phyloP scores from a whole-genome alignment of 2,113 vertebrate genomes.

The cat (Felis catus) region F.catus_Fca126_mat1.0 CM031428.1:36606501-36607000 shows the following conservation, averaged over 20 bases:
- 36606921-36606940: neutral
- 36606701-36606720: too few relatives aligned
- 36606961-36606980: neutral
- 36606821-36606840: neutral
- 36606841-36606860: too few relatives aligned
- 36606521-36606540: neutral
- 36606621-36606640: neutral
- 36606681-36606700: neutral
- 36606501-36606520: fast-evolving
- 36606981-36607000: neutral
- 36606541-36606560: neutral
- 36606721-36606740: neutral
- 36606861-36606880: neutral
- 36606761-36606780: neutral
- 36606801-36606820: neutral
- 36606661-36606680: neutral
- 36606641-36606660: neutral
- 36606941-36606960: neutral
- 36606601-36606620: neutral
- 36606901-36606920: neutral
- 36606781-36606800: neutral
- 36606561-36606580: neutral
- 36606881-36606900: neutral
- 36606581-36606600: neutral
- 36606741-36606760: neutral